Base-by-base conservation (phyloP, 2,797 vertebrate genomes). In the Sebastes kiyomatsui region DNA sequence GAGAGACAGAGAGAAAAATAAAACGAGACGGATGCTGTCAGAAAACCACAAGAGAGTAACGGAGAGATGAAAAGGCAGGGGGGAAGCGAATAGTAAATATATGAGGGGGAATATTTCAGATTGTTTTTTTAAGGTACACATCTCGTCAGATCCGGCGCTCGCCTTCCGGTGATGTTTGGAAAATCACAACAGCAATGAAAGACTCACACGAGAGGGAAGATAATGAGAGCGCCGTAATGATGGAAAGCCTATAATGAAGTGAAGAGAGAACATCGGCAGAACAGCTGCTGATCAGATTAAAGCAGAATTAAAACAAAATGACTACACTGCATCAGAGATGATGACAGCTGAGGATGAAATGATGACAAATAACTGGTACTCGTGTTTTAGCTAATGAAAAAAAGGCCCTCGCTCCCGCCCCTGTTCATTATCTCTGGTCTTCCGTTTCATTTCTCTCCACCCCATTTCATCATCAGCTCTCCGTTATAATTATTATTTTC, bases 221-320 rank as follows among this genome's bases (percentile, higher is more conserved):
- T 71, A 85, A 87, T 84, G 33, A 68, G 75, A 66, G 67, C 6
- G 2, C 25, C 62, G 78, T 32, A 27, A 76, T 84, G 75, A 92
- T 86, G 60, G 81, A 87, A 78, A 65, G 67, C 67, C 14, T 69
- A 27, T 80, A 86, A 87, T 87, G 79, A 92, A 87, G 86, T 82
- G 83, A 88, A 89, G 78, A 75, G 82, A 75, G 80, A 87, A 82
- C 61, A 87, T 81, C 72, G 72, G 60, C 67, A 70, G 70, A 93
- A 62, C 83, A 92, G 84, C 90, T 87, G 86, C 80, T 86, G 87
- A 89, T 90, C 83, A 90, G 87, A 93, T 94, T 90, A 90, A 84
- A 92, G 77, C 62, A 80, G 81, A 85, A 91, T 92, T 89, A 86
- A 90, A 89, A 80, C 79, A 25, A 88, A 93, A 92, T 82, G 84